Evolutionary conservation across 2,888 invertebrate genomes (phyloP).

Genomic region (Eremobia ochroleuca): DNA sequence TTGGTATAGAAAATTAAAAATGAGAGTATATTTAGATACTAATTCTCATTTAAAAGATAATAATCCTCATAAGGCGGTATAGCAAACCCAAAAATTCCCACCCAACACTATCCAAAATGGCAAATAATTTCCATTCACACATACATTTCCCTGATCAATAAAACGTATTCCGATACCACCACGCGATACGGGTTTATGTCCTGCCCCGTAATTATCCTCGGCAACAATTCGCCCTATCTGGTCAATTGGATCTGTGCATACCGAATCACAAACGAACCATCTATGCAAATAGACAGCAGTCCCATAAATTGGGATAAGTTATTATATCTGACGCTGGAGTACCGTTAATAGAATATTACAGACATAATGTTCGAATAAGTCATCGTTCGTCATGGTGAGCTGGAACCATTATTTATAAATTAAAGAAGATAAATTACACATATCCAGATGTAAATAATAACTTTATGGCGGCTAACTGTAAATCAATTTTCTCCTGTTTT

Average conservation of each 20-base stretch:
- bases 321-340: constrained; percentile 72
- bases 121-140: constrained; percentile 6
- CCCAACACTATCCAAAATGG: background rate
- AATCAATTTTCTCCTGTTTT: constrained; percentile 47
- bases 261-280: constrained; percentile 56
- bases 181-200: constrained; percentile 40
- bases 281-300: constrained; percentile 74
- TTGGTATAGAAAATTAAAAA: background rate
- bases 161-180: constrained; percentile 26
- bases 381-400: constrained; percentile 81
- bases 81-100: background rate
- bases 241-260: constrained; percentile 47
- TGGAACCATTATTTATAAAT: constrained; percentile 65
- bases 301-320: constrained; percentile 80
- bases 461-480: constrained; percentile 51
- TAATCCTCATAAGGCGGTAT: too few relatives aligned
- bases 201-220: constrained; percentile 50
- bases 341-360: constrained; percentile 85
- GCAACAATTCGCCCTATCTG: constrained; percentile 40
- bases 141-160: constrained; percentile 28
- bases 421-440: constrained; percentile 62
- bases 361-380: constrained; percentile 82
- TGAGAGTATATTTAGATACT: background rate
- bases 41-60: background rate
- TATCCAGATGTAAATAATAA: constrained; percentile 55